Evolutionary conservation across 2,888 invertebrate species (phyloP), one percentile per base, ranked within the genome.

Genomic region (Erebia palarica): DNA sequence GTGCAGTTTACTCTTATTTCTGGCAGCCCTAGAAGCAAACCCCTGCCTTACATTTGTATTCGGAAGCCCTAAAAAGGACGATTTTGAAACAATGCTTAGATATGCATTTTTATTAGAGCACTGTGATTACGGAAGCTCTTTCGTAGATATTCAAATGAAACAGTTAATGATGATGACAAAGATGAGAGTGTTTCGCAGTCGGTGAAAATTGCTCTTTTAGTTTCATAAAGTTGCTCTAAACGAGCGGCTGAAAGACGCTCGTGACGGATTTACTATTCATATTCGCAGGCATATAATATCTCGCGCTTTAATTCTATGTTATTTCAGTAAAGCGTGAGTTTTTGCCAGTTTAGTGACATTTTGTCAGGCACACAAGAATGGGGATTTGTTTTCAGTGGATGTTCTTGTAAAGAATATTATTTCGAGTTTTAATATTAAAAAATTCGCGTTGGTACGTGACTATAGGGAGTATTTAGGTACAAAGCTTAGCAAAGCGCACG

Each of bases 371-470:
- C 82, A 79, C 78, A 75, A 73, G 76, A 70, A 79, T 16, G n/a
- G 81, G 78, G 81, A 81, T 49, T 49, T 76, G 75, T 79, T 83
- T 83, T 84, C 79, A 82, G 81, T 75, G 76, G 79, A 80, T 83
- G 84, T 86, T 86, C 82, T 87, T 86, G 74, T 78, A 76, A 81
- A 78, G 80, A 85, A 88, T 87, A 87, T 86, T 86, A 87, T 89
- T 88, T 87, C 78, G 80, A 76, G 75, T 87, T 87, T 91, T 88
- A 91, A 91, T 91, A 92, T 92, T 91, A 88, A 92, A 88, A 90
- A 90, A 89, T 89, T 89, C 89, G 83, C 80, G 81, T 36, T 36
- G 36, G 36, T 87, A 91, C 91, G 91, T 92, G 91, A 88, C 90
- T 84, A 21, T 3, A 84, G 84, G 88, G 84, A 86, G 85, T 90